Conservation (phyloP, 1,140 invertebrate species). For the Caenorhabditis inopinata region DNA sequence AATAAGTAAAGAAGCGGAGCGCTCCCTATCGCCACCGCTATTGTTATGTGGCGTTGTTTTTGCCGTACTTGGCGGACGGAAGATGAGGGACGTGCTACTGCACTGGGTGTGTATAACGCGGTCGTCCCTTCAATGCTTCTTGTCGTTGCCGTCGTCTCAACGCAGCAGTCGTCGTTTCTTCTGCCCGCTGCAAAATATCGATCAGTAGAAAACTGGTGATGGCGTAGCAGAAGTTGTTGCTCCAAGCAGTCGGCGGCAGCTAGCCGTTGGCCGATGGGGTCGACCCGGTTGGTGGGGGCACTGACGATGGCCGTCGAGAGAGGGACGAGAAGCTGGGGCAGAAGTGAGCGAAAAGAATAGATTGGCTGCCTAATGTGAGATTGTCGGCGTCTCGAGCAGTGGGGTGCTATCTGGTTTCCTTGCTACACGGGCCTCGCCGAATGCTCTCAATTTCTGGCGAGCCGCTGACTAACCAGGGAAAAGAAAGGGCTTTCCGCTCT, state of each 20-base stretch:
- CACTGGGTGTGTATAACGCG: conserved; percentile 27
- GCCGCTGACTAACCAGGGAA: neutral
- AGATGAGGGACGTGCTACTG: conserved; percentile 22
- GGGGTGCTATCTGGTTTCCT: neutral
- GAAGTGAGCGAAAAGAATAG: conserved; percentile 17
- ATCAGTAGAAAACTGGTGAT: conserved; percentile 12
- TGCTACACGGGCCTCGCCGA: neutral
- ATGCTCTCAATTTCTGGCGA: conserved; percentile 28
- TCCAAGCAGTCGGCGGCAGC: conserved; percentile 14
- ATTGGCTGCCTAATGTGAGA: conserved; percentile 33
- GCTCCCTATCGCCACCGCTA: neutral
- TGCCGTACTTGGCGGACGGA: conserved; percentile 19
- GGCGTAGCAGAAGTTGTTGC: conserved; percentile 29
- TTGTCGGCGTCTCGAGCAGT: conserved; percentile 17
- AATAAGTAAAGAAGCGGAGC: conserved; percentile 29
- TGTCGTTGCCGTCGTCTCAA: neutral
- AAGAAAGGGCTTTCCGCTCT: neutral
- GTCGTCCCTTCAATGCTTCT: neutral
- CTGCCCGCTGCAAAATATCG: conserved; percentile 21
- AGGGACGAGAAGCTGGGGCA: neutral
- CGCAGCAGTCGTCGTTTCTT: neutral
- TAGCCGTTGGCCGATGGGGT: conserved; percentile 19
- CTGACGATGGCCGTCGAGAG: neutral
- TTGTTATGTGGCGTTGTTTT: conserved; percentile 8
- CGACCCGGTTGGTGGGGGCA: conserved; percentile 20